Base-by-base conservation (phyloP, 92 coral and sea anemone genomes). In the Montipora capitata region DNA sequence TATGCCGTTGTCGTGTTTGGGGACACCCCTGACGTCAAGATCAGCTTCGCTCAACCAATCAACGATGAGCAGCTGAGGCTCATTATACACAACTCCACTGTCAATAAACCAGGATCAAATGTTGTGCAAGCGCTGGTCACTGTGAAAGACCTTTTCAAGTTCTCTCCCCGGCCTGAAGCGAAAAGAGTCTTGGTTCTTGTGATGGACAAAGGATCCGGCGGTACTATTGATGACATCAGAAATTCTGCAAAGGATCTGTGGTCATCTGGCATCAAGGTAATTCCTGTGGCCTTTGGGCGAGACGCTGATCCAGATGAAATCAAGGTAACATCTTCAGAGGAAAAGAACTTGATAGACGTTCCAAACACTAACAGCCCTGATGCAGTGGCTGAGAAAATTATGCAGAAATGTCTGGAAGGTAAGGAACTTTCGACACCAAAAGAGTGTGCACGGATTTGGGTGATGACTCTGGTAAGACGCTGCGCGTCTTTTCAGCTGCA, bases 1-100 rank as follows among this genome's bases (percentile, higher is more conserved):
- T 97, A 93, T 82, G 86, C 94, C 61, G 87, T 97, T 66, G 89
- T 97, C 14, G 94, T 87, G 71, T 96, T 93, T 74, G 99, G 99
- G 14, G 67, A 74, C 18, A 77, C 77, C 3, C 90, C 96, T 17
- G 58, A 45, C 7, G 78, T 77, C 39, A 89, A 92, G 83, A 92
- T 89, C 63, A 67, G 72, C 3, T 94, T 94, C 74, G 59, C 92
- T 17, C 92, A 91, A 14, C 89, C 86, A 7, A 77, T 92, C 4
- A 74, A 13, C 15, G 84, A 79, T 0, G 76, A 73, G 10, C 73
- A 85, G 44, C 79, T 91, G 27, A 91, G 75, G 45, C 45, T 16
- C 45, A 42, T 86, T 13, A 63, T 91, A n/a, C 83, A 86, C 9
- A 61, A 40, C 38, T 13, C 91, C 38, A 74, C 72, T 15, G 80